Evolutionary conservation across 92 coral and sea anemone genomes (phyloP).

Genomic region (Parazoanthus swiftii): DNA sequence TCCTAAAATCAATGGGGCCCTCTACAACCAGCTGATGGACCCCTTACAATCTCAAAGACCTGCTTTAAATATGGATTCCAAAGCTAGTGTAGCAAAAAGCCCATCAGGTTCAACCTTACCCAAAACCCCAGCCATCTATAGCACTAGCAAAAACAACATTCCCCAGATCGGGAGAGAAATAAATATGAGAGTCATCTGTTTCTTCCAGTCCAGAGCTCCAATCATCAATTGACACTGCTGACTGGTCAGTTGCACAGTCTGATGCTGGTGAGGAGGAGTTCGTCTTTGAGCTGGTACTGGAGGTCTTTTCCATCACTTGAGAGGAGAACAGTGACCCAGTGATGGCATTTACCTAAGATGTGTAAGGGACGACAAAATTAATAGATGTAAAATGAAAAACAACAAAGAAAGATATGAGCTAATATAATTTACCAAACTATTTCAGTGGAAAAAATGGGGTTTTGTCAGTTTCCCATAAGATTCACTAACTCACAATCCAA

Average conservation of each 20-base stretch:
- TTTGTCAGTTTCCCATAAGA: too few species aligned
- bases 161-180: constrained; percentile 97
- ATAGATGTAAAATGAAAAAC: too few species aligned
- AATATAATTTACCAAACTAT: background rate
- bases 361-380: background rate
- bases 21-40: too few species aligned
- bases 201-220: constrained; percentile 99
- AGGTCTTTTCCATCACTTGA: constrained; percentile 83
- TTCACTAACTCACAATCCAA: too few species aligned
- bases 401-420: too few species aligned
- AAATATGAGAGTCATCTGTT: constrained; percentile 85
- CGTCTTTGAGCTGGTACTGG: constrained; percentile 50
- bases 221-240: constrained; percentile 86
- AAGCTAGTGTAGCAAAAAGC: background rate
- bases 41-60: too few species aligned
- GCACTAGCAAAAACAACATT: constrained; percentile 98
- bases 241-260: constrained; percentile 51
- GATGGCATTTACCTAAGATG: constrained; percentile 84
- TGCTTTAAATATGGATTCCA: too few species aligned
- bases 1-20: too few species aligned
- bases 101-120: constrained; percentile 49
- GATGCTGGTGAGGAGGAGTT: constrained; percentile 27
- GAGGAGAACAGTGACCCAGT: constrained; percentile 91
- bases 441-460: background rate
- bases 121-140: constrained; percentile 98